These are phyloP conservation scores for Setophaga kirtlandii DNA, from an alignment of 2,113 vertebrate species.

Conservation along the genomic window DNA sequence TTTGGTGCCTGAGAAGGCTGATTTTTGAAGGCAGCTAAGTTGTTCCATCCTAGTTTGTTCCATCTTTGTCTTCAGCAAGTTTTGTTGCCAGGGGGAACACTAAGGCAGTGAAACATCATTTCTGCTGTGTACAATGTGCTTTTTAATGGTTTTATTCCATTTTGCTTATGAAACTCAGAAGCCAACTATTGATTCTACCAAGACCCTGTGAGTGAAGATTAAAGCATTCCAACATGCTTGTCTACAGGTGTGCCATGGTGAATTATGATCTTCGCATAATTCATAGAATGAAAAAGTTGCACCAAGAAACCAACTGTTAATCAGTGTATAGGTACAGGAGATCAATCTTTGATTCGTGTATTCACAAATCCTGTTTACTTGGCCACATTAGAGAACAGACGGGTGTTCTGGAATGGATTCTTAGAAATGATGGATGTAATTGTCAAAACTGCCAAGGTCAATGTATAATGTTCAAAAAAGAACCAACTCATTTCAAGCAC, in stretches of 20 bases:
- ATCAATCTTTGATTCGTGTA: slow-evolving; percentile 89
- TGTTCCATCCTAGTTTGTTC: background rate
- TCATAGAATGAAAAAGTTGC: slow-evolving; percentile 75
- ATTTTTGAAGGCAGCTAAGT: background rate
- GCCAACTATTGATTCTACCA: slow-evolving; percentile 56
- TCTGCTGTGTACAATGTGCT: slow-evolving; percentile 28
- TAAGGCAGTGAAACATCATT: slow-evolving; percentile 50
- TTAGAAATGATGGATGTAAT: slow-evolving; percentile 92
- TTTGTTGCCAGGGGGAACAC: slow-evolving; percentile 26
- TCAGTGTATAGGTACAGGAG: slow-evolving; percentile 81
- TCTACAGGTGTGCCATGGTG: slow-evolving; percentile 73
- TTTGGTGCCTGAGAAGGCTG: background rate
- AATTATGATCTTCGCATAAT: slow-evolving; percentile 75
- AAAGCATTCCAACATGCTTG: slow-evolving; percentile 67
- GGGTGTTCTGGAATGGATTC: slow-evolving; percentile 90
- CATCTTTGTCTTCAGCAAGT: slow-evolving; percentile 4
- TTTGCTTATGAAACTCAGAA: slow-evolving; percentile 71
- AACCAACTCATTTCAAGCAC: slow-evolving; percentile 87
- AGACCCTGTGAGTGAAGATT: slow-evolving; percentile 69
- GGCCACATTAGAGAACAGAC: slow-evolving; percentile 82
- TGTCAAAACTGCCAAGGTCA: slow-evolving; percentile 98
- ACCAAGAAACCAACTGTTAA: slow-evolving; percentile 81
- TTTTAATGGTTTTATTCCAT: slow-evolving; percentile 67
- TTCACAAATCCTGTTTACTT: slow-evolving; percentile 91
- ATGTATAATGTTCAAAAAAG: slow-evolving; percentile 85